phyloP scores from a whole-genome alignment of 2,888 invertebrate genomes.

The Drosophila phalerata region DNA sequence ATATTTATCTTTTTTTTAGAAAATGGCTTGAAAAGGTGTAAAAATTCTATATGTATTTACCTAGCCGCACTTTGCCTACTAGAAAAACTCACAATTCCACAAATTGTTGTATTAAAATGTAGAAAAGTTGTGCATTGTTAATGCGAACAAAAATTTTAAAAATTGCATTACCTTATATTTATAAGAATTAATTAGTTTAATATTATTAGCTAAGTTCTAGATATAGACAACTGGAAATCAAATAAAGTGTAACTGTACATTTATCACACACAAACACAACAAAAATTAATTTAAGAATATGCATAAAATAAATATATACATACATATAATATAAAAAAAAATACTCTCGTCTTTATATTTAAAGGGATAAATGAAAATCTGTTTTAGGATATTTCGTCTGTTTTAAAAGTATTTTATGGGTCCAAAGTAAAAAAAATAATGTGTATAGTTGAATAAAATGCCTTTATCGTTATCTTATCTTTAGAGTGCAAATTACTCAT shows the following conservation, averaged over 20 bases:
- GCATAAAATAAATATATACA: constrained; percentile 57
- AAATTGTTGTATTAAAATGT: constrained; percentile 63
- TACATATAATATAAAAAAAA: constrained; percentile 39
- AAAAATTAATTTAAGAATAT: constrained; percentile 62
- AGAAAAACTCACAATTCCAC: constrained; percentile 65
- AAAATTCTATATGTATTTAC: constrained; percentile 46
- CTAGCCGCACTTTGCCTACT: constrained; percentile 77
- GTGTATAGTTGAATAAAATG: background rate
- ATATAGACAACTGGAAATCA: constrained; percentile 69
- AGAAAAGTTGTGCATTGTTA: constrained; percentile 60
- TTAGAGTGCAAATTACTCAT: background rate
- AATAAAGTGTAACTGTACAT: constrained; percentile 74
- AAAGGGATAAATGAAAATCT: no score
- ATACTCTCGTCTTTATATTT: background rate
- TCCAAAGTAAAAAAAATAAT: no score
- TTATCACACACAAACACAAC: constrained; percentile 66
- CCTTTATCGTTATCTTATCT: constrained; percentile 16
- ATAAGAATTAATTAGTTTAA: constrained; percentile 66
- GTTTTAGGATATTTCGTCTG: no score
- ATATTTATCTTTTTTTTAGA: constrained; percentile 70
- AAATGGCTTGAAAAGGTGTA: constrained; percentile 63
- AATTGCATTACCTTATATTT: constrained; percentile 62
- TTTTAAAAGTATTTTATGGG: no score
- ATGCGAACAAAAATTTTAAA: constrained; percentile 43
- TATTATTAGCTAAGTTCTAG: constrained; percentile 66